Percentiles rank a stretch among this genome's conserved stretches.
Conservation (phyloP, 2,797 vertebrate genomes). For the Epinephelus malabaricus region DNA sequence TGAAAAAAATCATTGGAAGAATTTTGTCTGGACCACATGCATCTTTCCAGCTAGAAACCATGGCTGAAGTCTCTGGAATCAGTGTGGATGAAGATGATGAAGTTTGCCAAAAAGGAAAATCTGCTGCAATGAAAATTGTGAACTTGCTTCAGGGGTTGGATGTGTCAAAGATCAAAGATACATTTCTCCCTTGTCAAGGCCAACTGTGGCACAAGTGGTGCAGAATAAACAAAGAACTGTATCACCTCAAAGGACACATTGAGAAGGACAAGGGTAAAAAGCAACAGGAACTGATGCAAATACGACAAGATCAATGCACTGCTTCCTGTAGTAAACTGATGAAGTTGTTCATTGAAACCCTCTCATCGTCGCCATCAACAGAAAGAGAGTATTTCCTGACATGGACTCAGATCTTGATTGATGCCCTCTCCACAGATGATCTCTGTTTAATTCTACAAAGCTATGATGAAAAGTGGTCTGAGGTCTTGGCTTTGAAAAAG, state of each 20-base stretch:
- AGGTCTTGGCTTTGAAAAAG: constrained; percentile 57
- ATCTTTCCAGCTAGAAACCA: too few relatives aligned
- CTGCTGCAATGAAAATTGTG: constrained; percentile 21
- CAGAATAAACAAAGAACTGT: too few relatives aligned
- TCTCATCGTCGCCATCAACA: constrained; percentile 40
- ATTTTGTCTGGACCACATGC: too few relatives aligned
- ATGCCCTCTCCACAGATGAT: constrained; percentile 48
- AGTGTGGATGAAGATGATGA: too few relatives aligned
- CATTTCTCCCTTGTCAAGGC: too few relatives aligned
- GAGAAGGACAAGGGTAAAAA: too few relatives aligned
- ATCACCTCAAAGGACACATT: too few relatives aligned
- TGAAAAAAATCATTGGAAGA: too few relatives aligned
- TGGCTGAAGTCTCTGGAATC: too few relatives aligned
- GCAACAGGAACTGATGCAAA: too few relatives aligned
- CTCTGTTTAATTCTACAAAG: constrained; percentile 56
- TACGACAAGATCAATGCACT: constrained; percentile 54
- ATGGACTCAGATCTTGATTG: constrained; percentile 79
- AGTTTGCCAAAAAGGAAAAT: too few relatives aligned
- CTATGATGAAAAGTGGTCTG: constrained; percentile 39
- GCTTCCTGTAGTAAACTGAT: constrained; percentile 73
- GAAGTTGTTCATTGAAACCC: constrained; percentile 60
- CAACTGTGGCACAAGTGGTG: too few relatives aligned
- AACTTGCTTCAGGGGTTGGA: constrained; percentile 46
- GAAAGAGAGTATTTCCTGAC: constrained; percentile 82
- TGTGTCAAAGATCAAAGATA: constrained; percentile 75